Conservation (phyloP, 2,113 vertebrate species). For the Sceloporus tristichus region DNA sequence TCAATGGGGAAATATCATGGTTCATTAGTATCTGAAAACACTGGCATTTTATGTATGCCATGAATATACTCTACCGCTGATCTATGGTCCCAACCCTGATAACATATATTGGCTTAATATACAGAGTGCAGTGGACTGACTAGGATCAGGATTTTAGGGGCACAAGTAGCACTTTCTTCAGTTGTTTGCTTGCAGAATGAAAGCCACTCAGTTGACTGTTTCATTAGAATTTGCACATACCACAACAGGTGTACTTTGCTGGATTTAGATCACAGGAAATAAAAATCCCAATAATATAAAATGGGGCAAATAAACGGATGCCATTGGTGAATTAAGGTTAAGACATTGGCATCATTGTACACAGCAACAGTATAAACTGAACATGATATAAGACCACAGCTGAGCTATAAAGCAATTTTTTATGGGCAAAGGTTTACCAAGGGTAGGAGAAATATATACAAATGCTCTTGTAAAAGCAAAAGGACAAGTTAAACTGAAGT, state of each 20-base stretch:
- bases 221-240: neutral
- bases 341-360: neutral
- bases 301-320: neutral
- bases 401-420: conserved; percentile 22
- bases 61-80: neutral
- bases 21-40: neutral
- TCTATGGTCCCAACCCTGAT: neutral
- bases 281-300: neutral
- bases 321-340: conserved; percentile 5
- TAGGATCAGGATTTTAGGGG: neutral
- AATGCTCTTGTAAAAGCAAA: conserved; percentile 6
- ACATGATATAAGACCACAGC: conserved; percentile 1
- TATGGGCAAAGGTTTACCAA: conserved; percentile 23
- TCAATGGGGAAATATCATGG: neutral
- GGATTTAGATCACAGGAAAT: neutral
- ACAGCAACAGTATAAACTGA: conserved; percentile 9
- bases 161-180: neutral
- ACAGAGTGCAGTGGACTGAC: neutral
- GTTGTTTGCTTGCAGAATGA: neutral
- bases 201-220: no score
- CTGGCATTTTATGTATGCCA: neutral
- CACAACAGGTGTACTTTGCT: neutral
- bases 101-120: neutral
- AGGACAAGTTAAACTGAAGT: conserved; percentile 2
- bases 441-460: conserved; percentile 5